These are phyloP conservation scores for Chionomys nivalis DNA, from an alignment of 2,113 vertebrate species.

Conservation along the genomic window DNA sequence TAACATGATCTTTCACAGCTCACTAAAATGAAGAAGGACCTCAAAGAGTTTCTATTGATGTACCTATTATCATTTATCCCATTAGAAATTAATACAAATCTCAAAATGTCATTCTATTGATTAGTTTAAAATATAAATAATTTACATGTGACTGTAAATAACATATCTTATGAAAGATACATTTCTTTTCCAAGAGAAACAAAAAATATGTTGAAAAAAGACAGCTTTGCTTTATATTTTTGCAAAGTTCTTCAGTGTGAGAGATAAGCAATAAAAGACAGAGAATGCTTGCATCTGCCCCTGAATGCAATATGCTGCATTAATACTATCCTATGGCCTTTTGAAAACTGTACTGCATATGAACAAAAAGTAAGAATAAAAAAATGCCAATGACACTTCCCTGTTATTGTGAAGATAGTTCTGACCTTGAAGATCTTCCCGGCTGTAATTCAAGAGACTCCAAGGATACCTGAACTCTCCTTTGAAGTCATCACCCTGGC, in stretches of 20 bases:
- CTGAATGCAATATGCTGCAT: neutral
- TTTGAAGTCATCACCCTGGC: neutral
- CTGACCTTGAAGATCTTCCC: neutral
- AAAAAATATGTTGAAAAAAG: neutral
- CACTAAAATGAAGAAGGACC: neutral
- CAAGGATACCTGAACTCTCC: neutral
- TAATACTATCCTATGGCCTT: neutral
- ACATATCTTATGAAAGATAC: constrained; percentile 22
- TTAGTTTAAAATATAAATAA: neutral
- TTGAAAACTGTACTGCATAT: neutral
- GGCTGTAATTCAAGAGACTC: neutral
- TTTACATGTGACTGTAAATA: neutral
- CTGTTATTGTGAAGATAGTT: neutral
- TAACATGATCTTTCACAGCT: neutral
- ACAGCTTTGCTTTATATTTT: neutral
- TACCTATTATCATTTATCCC: neutral
- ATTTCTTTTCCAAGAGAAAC: constrained; percentile 25
- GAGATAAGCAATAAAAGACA: neutral
- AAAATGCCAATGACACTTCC: constrained; percentile 2
- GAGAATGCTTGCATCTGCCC: neutral
- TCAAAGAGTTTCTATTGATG: neutral
- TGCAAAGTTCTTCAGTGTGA: neutral
- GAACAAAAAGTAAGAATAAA: constrained; percentile 25
- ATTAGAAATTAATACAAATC: neutral
- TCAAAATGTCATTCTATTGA: neutral